These are phyloP conservation scores for Pyrrhia umbra DNA, from an alignment of 2,888 invertebrate genomes.

Conservation along the genomic window DNA sequence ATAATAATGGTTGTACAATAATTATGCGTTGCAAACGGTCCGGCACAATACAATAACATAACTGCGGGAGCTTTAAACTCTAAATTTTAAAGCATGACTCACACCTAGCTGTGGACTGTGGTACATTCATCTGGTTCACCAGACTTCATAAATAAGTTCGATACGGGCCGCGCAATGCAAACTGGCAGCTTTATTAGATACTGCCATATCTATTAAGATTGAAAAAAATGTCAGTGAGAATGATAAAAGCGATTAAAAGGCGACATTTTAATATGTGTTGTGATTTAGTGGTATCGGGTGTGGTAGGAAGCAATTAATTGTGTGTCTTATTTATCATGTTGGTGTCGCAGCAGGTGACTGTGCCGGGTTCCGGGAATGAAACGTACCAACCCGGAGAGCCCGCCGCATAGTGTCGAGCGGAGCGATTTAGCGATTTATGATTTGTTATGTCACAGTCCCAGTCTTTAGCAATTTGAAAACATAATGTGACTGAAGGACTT, in stretches of 20 bases:
- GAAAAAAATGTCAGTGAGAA: conserved; percentile 69
- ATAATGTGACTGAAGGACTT: neutral
- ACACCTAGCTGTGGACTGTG: conserved; percentile 49
- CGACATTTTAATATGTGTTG: conserved; percentile 79
- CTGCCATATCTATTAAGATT: conserved; percentile 61
- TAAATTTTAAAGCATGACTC: conserved; percentile 61
- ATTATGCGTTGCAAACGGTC: conserved; percentile 55
- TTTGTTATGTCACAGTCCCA: neutral
- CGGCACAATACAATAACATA: conserved; percentile 52
- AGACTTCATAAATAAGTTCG: conserved; percentile 76
- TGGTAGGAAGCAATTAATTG: conserved; percentile 88
- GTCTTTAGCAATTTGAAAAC: neutral
- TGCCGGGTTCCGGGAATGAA: conserved; percentile 76
- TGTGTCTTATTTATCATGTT: conserved; percentile 85
- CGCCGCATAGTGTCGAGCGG: conserved; percentile 40
- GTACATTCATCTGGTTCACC: conserved; percentile 55
- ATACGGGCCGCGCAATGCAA: conserved; percentile 74
- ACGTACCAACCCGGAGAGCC: conserved; percentile 38
- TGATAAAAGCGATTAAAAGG: conserved; percentile 78
- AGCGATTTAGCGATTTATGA: conserved; percentile 46
- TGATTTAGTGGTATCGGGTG: conserved; percentile 80
- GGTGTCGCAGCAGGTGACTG: conserved; percentile 85
- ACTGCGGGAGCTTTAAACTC: conserved; percentile 55
- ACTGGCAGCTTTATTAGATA: conserved; percentile 75
- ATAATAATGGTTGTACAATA: conserved; percentile 58